Evolutionary conservation across 2,113 vertebrate species (phyloP), one percentile per base, ranked within the genome.

Genomic region (Amblyopsis rosae): DNA sequence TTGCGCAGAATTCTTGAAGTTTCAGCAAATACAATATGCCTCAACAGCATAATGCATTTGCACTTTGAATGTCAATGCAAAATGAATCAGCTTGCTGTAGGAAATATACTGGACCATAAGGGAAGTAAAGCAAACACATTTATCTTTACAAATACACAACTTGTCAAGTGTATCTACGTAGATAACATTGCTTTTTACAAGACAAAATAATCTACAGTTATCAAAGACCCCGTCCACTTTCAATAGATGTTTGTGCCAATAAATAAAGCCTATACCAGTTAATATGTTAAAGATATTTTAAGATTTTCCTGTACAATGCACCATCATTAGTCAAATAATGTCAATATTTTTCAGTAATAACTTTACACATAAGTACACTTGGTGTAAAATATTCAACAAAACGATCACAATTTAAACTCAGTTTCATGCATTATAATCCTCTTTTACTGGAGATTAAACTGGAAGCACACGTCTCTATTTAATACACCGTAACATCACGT

Each of bases 341-440:
- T 26, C 26, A 26, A 26, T 26, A 26, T 15, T 72, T 72, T 76
- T 82, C 65, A 70, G 84, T 82, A 69, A 87, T 80, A 83, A 41
- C 77, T 55, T 86, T 64, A 82, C 78, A 90, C 82, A 61, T 91
- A 91, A 90, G 87, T 90, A 90, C 88, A 90, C 90, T 91, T 91
- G 76, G 88, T 89, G 88, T 86, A 51, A 81, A 82, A 88, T 75
- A 68, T 65, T 79, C 45, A 70, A 65, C 26, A 54, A 48, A 56
- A 61, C 19, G 46, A 12, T 48, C 33, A 87, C 71, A 69, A 62
- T 59, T 77, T 85, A 45, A 41, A 86, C 72, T 60, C 79, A 82
- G 65, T 84, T 77, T 89, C 89, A 91, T 91, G 89, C 89, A 88
- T 84, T 79, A 75, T 49, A 85, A 87, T 86, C 87, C 85, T 26